These are phyloP conservation scores for Papilio machaon DNA, from an alignment of 1,140 invertebrate species.

Conservation along the genomic window DNA sequence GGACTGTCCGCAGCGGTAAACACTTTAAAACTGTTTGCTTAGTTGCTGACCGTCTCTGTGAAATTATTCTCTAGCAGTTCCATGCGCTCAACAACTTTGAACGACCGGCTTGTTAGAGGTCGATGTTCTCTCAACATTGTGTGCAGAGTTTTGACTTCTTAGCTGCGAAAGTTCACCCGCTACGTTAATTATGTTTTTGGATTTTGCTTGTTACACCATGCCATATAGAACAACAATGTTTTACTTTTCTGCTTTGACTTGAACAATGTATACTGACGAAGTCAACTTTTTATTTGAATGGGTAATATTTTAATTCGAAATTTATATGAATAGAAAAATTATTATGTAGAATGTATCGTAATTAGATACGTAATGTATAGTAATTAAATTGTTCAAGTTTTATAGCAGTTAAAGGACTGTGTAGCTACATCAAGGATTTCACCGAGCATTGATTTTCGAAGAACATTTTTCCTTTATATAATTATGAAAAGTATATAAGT, in stretches of 20 bases:
- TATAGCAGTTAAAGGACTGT: background rate
- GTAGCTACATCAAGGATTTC: background rate
- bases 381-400: background rate
- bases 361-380: background rate
- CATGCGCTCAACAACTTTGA: constrained; percentile 69
- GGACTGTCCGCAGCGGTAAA: constrained; percentile 43
- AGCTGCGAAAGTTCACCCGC: constrained; percentile 66
- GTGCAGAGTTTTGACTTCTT: constrained; percentile 71
- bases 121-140: constrained; percentile 65
- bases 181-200: constrained; percentile 69
- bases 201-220: constrained; percentile 52
- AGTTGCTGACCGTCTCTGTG: constrained; percentile 56
- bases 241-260: background rate
- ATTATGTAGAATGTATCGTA: background rate
- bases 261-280: background rate
- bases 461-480: constrained; percentile 28
- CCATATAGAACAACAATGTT: constrained; percentile 26
- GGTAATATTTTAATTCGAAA: background rate
- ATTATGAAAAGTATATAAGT: constrained; percentile 60
- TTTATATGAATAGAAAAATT: background rate
- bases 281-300: background rate
- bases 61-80: constrained; percentile 62
- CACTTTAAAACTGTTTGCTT: constrained; percentile 60
- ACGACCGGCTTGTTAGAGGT: constrained; percentile 75
- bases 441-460: constrained; percentile 5